Evolutionary conservation across 2,113 vertebrate species (phyloP).

Genomic region (Shinisaurus crocodilurus): DNA sequence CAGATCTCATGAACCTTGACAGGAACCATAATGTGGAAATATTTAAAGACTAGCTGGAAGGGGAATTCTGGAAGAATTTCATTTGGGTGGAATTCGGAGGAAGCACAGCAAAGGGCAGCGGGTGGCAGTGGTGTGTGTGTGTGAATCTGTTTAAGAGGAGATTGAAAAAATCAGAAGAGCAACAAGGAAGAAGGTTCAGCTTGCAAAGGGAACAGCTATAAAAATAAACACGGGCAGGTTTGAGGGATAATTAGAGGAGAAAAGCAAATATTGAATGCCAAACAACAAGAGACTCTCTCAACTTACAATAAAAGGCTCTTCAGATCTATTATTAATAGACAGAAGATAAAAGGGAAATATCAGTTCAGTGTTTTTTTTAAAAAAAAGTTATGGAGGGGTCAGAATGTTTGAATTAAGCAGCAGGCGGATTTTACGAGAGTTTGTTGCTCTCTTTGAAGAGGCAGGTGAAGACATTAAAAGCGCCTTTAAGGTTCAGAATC

Average conservation of each 20-base stretch:
- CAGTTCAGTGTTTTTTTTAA: background rate
- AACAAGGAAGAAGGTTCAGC: background rate
- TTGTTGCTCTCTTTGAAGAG: background rate
- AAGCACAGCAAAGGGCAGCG: background rate
- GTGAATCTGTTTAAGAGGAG: background rate
- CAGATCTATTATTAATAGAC: constrained; percentile 39
- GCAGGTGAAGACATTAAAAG: background rate
- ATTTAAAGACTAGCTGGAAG: background rate
- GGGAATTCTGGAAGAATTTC: background rate
- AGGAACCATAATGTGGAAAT: background rate
- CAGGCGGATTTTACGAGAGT: background rate
- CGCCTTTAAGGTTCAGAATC: background rate
- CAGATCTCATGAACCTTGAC: background rate
- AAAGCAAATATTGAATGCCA: constrained; percentile 22
- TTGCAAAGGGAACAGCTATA: background rate
- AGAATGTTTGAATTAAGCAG: background rate
- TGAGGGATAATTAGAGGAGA: constrained; percentile 19
- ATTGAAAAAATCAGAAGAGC: background rate
- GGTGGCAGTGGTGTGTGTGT: no score
- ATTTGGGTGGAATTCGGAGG: background rate
- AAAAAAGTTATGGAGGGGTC: background rate
- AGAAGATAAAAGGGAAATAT: constrained; percentile 16
- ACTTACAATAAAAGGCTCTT: background rate
- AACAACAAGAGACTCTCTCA: background rate
- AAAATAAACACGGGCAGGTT: constrained; percentile 10